These are phyloP conservation scores for Hydroisotoma schaefferi DNA, from an alignment of 2,888 invertebrate species.

Conservation along the genomic window DNA sequence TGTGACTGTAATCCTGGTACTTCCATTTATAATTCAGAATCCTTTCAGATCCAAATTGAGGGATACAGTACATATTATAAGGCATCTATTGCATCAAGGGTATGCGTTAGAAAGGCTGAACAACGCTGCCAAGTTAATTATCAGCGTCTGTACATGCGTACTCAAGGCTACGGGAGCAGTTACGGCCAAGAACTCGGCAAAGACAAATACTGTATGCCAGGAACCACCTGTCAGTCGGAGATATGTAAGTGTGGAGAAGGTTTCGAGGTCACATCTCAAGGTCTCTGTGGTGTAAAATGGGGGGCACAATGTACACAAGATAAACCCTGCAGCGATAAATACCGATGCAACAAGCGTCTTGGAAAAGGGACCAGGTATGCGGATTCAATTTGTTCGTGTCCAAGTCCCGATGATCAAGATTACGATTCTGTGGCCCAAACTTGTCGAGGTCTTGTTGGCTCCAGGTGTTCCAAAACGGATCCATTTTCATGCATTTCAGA, in stretches of 20 bases:
- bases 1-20: neutral
- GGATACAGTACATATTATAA: neutral
- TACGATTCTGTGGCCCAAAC: neutral
- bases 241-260: neutral
- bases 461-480: neutral
- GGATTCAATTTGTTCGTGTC: no score
- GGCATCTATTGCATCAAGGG: neutral
- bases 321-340: neutral
- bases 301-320: neutral
- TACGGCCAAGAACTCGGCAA: neutral
- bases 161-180: no score
- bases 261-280: neutral
- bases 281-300: neutral
- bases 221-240: neutral
- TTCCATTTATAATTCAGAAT: neutral
- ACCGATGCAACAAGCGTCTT: no score
- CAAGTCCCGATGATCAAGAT: neutral
- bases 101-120: conserved; percentile 1
- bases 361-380: no score
- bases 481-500: neutral
- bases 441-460: neutral
- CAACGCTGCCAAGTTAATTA: no score
- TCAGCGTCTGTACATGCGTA: neutral
- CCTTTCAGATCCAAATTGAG: neutral
- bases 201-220: neutral